Base-by-base conservation (phyloP, 2,888 invertebrate species). In the Caenorhabditis sp. region DNA sequence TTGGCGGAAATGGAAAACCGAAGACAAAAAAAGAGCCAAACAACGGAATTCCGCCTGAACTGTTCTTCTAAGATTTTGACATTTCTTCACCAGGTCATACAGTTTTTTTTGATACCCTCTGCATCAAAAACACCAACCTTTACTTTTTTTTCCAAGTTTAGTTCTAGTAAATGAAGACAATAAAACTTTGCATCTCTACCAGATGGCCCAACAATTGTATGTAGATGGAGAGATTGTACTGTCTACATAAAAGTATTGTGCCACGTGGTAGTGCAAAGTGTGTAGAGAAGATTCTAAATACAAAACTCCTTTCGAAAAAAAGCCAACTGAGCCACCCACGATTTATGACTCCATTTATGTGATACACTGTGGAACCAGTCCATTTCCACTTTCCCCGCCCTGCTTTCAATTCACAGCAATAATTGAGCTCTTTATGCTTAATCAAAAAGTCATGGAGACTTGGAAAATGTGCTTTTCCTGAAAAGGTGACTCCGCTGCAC, bases 241-340 rank as follows among this genome's bases (percentile, higher is more conserved):
- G n/a, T 77, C 77, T 77, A 77, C 77, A 59, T 31, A 63, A 61
- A 56, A 22, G 41, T 38, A 70, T 79, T 79, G 79, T 79, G 79
- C 79, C 79, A 56, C 12, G 7, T 72, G 70, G 79, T 35, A 26
- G 19, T 26, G 38, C 16, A 49, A 63, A 44, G 44, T 12, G 24
- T 3, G 7, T 24, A 38, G 19, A 35, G 49, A 0, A 28, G 3
- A n/a, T n/a, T n/a, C n/a, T n/a, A n/a, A n/a, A n/a, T n/a, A n/a
- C n/a, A n/a, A n/a, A n/a, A n/a, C n/a, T 12, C 8, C 31, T 49
- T 31, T 19, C 14, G 14, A 5, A 24, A n/a, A 24, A 59, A 47
- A 41, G 59, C n/a, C 10, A 19, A 38, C n/a, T n/a, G n/a, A n/a
- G n/a, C n/a, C n/a, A n/a, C n/a, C n/a, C n/a, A n/a, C 28, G 69